Base-by-base conservation (phyloP, 2,113 vertebrate species). In the Phainopepla nitens region DNA sequence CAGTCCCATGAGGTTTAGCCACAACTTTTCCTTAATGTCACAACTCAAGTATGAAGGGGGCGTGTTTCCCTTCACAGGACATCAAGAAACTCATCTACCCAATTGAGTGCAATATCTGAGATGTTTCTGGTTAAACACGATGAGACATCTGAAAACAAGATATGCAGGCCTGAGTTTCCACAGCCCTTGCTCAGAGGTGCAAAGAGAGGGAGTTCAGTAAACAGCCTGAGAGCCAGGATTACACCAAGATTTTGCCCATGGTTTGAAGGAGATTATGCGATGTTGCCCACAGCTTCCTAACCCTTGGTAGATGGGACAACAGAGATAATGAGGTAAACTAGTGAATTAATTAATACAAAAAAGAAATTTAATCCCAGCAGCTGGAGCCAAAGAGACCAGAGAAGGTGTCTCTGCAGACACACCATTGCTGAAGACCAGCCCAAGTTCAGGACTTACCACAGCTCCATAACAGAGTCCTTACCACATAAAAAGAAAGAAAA, bases 41-140 rank as follows among this genome's bases (percentile, higher is more conserved):
- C 0, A 9, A 17, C 16, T 56, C 35, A 73, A 45, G 11, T 23
- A 9, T 14, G 13, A 86, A 75, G 56, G n/a, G n/a, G n/a, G n/a
- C n/a, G 25, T 85, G 14, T 47, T 61, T 90, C 33, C 28, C 22
- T 44, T 58, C 3, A 1, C 44, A 87, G 69, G 56, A 31, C 17
- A 71, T 60, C 19, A 51, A 84, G 47, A 80, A 27, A 19, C 14
- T 36, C 25, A 66, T 35, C 12, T 72, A 42, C 11, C 5, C 9
- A 19, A 53, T 19, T 4, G 23, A 4, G 9, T 42, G 28, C 21
- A 90, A 18, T 25, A 29, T 27, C 22, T 0, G 0, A 58, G 19
- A 9, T 57, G 16, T 41, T 87, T 39, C 35, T 85, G 25, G 11
- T 33, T 72, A 85, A 79, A 75, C 18, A 41, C 15, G 47, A 13